These are phyloP conservation scores for Leucosticte australis DNA, from an alignment of 2,113 vertebrate genomes.

Conservation along the genomic window DNA sequence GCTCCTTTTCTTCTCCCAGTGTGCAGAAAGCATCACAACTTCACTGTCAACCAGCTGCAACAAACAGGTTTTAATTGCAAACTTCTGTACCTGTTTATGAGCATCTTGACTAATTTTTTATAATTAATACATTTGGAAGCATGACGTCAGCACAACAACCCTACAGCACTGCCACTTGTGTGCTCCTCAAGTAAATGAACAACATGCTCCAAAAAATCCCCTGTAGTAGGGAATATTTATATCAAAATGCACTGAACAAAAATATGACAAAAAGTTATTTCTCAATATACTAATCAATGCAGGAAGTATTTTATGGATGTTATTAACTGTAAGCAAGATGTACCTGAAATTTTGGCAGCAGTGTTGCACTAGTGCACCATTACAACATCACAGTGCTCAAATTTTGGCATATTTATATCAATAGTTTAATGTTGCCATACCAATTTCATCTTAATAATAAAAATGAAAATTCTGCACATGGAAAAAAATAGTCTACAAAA, in stretches of 20 bases:
- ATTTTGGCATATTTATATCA: not conserved
- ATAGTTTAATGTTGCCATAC: not conserved
- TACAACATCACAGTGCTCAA: accelerated
- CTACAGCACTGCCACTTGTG: not conserved
- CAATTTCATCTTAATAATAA: not conserved
- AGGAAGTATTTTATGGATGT: not conserved
- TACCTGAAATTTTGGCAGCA: not conserved
- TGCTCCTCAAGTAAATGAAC: not conserved
- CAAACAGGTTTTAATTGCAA: not conserved
- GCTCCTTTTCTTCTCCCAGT: constrained; percentile 87
- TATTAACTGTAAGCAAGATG: not conserved
- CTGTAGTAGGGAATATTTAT: not conserved
- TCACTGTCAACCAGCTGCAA: constrained; percentile 87
- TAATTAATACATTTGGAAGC: not conserved
- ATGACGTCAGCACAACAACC: not conserved
- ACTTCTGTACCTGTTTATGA: not conserved
- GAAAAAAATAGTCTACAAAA: not conserved
- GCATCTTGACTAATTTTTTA: not conserved
- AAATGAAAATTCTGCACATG: not conserved
- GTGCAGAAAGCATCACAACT: constrained; percentile 91
- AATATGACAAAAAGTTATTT: not conserved
- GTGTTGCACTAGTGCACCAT: not conserved
- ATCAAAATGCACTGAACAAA: not conserved
- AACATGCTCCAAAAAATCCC: not conserved
- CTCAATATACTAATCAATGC: not conserved